These are phyloP conservation scores for Autographa gamma DNA, from an alignment of 2,888 invertebrate species.

Conservation along the genomic window DNA sequence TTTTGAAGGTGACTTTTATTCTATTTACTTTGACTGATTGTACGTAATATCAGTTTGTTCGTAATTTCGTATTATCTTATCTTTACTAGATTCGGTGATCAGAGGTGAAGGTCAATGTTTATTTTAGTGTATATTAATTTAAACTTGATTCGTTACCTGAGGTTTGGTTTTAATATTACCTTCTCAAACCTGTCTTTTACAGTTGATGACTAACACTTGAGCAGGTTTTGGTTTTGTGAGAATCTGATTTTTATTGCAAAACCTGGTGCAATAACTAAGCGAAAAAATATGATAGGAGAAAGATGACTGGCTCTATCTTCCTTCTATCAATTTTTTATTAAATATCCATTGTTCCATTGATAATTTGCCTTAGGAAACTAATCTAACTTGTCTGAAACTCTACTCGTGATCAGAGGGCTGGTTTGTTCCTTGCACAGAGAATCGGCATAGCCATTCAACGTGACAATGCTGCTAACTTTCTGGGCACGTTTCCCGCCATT, in stretches of 20 bases:
- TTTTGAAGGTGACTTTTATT: slow-evolving; percentile 25
- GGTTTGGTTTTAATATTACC: background rate
- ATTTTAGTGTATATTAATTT: background rate
- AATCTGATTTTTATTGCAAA: background rate
- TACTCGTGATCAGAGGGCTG: too few relatives aligned
- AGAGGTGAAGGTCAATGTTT: background rate
- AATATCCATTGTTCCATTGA: too few relatives aligned
- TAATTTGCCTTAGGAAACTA: too few relatives aligned
- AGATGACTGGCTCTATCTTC: too few relatives aligned
- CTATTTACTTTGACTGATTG: slow-evolving; percentile 4
- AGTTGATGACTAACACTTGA: background rate
- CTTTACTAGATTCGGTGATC: background rate
- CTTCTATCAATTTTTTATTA: too few relatives aligned
- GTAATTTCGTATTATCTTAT: background rate
- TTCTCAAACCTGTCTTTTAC: background rate
- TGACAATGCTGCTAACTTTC: too few relatives aligned
- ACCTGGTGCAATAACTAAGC: background rate
- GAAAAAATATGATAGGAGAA: too few relatives aligned
- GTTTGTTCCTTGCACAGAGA: too few relatives aligned
- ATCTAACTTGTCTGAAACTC: too few relatives aligned
- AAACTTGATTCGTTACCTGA: background rate
- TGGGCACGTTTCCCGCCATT: too few relatives aligned
- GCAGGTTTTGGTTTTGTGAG: background rate
- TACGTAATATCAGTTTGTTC: too few relatives aligned
- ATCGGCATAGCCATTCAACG: too few relatives aligned